Evolutionary conservation across 2,888 invertebrate genomes (phyloP), one percentile per base, ranked within the genome.

Genomic region (Gnatocerus cornutus): DNA sequence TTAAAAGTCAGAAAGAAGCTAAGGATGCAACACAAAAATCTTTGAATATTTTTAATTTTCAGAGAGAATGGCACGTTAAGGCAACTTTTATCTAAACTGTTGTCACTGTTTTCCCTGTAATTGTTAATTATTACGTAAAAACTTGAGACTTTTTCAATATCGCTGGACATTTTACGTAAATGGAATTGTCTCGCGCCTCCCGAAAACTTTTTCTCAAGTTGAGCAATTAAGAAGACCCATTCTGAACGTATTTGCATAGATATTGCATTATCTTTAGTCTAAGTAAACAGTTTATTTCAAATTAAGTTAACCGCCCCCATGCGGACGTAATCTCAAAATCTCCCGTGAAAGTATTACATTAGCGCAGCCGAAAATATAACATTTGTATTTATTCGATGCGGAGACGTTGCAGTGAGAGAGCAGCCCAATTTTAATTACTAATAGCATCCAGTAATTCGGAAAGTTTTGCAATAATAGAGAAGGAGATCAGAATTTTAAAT

Each of bases 401-500:
- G 46, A 48, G n/a, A 30, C n/a, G n/a, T 1, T 48, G 16, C 21
- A n/a, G n/a, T n/a, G 27, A 27, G 14, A 45, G 45, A 12, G 29
- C 58, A 43, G 9, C 27, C 13, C 41, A 33, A 61, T 46, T 48
- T 61, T 61, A 61, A 61, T 61, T 61, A 50, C 50, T 48, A 61
- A 61, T 48, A 61, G 61, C 46, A 46, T 33, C 13, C 14, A 48
- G 46, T 48, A 50, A 61, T 61, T 50, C 50, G 50, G 39, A 48
- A 61, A 61, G 37, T 61, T 61, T 61, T 61, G 61, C 48, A 61
- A 61, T 61, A 61, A 50, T 50, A 61, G 37, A 39, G 48, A 61
- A 61, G 50, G 61, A 61, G 61, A 61, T 61, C 50, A 61, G 61
- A 61, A 61, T 61, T 58, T 61, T 61, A 61, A 61, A 61, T 48